These are phyloP conservation scores for Dascyllus trimaculatus DNA, from an alignment of 2,113 vertebrate species.

Conservation along the genomic window DNA sequence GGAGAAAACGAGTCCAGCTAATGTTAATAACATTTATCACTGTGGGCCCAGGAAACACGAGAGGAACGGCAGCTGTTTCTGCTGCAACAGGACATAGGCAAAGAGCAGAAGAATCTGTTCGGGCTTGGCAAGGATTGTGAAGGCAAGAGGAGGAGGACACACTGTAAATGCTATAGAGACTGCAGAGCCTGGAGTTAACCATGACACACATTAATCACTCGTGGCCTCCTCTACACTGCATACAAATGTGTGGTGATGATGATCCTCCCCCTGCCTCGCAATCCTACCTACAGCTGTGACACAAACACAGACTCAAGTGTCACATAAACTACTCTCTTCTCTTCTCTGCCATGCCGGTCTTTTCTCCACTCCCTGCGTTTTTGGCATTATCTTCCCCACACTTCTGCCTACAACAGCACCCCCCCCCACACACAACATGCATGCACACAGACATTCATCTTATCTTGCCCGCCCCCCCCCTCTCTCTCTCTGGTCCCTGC, in stretches of 20 bases:
- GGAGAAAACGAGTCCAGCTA: constrained; percentile 6
- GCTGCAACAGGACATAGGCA: background rate
- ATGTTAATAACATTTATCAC: constrained; percentile 28
- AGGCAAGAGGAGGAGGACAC: constrained; percentile 57
- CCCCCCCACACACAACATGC: background rate
- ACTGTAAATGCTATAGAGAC: constrained; percentile 74
- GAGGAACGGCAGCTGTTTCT: constrained; percentile 23
- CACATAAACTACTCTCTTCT: constrained; percentile 44
- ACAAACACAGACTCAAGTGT: constrained; percentile 51
- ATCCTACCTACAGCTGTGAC: constrained; percentile 61
- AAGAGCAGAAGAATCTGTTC: constrained; percentile 59
- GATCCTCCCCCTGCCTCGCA: constrained; percentile 56
- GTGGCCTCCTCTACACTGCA: constrained; percentile 60
- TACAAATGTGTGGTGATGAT: constrained; percentile 60
- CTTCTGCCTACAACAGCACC: background rate
- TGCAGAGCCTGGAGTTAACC: constrained; percentile 64
- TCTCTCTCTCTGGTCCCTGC: constrained; percentile 18
- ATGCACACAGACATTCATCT: constrained; percentile 40
- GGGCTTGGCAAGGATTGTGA: constrained; percentile 17
- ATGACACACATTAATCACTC: constrained; percentile 79
- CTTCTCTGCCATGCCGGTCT: constrained; percentile 2
- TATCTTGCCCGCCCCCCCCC: constrained; percentile 28
- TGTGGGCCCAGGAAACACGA: constrained; percentile 19
- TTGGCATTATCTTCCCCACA: constrained; percentile 25
- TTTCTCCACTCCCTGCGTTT: background rate